Base-by-base conservation (phyloP, 2,888 invertebrate genomes). In the Tribolium freemani region DNA sequence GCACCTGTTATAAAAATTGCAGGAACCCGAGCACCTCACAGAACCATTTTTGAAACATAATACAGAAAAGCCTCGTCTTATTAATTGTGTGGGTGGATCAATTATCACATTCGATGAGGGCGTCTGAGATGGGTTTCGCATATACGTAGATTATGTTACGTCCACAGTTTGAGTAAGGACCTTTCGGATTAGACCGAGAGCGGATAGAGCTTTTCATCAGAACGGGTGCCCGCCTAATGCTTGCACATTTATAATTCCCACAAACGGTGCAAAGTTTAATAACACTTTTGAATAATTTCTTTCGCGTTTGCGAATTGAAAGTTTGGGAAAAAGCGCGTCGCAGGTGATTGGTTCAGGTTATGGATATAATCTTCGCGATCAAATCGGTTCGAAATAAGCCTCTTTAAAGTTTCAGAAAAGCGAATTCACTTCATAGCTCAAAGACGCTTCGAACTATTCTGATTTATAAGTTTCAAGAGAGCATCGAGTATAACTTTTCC, bases 381-480 rank as follows among this genome's bases (percentile, higher is more conserved):
- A 66, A 54, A 56, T 57, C 57, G 56, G 46, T 53, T 31, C 51
- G 30, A 57, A 57, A 57, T 67, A 67, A 67, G 56, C 67, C 31
- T 30, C 67, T 57, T 57, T 56, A 48, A 67, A 67, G 67, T 67
- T 67, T 57, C 67, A 46, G 46, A 58, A 58, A 57, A 31, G 13
- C 31, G 60, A 60, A 68, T 58, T 64, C 60, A 60, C 63, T 64
- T 63, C 56, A 57, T 64, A 45, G 66, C 68, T 70, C 70, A 38
- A 68, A 63, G 69, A 53, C 69, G 58, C 60, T 50, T 57, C 45
- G 57, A 73, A 72, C 72, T 74, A 74, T 75, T 75, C 74, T 75
- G 76, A 77, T 77, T 77, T 75, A 77, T 77, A 72, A 76, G 71
- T 77, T 75, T 68, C 75, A 51, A 58, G 73, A 71, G 71, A 63